These are phyloP conservation scores for Portevinia maculata DNA, from an alignment of 2,888 invertebrate genomes.

Conservation along the genomic window DNA sequence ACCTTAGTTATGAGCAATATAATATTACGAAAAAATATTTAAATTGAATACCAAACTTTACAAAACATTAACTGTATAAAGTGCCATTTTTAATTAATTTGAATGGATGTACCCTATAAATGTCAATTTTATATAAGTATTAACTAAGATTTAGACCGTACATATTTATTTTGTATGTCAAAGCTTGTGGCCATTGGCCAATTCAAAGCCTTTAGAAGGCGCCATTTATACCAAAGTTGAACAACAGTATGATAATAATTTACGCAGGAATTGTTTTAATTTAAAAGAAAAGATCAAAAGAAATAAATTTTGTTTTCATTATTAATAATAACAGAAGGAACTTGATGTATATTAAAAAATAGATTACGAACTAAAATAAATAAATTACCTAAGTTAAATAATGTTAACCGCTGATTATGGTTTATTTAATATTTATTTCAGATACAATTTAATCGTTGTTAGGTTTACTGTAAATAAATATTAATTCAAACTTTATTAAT, in stretches of 20 bases:
- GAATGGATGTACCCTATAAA: slow-evolving; percentile 58
- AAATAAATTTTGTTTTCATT: slow-evolving; percentile 19
- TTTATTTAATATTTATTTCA: slow-evolving; percentile 32
- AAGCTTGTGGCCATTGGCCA: slow-evolving; percentile 45
- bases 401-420: slow-evolving; percentile 1
- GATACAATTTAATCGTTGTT: slow-evolving; percentile 11
- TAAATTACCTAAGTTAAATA: too few species aligned
- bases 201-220: slow-evolving; percentile 45
- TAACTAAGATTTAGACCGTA: slow-evolving; percentile 11
- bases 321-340: too few species aligned
- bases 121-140: slow-evolving; percentile 69
- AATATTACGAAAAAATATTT: slow-evolving; percentile 52
- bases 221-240: slow-evolving; percentile 59
- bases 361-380: too few species aligned
- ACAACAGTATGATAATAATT: slow-evolving; percentile 17
- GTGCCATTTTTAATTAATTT: slow-evolving; percentile 61
- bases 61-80: slow-evolving; percentile 48
- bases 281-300: slow-evolving; percentile 1
- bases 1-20: too few species aligned
- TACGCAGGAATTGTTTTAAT: slow-evolving; percentile 11
- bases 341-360: too few species aligned
- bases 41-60: not conserved
- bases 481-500: not conserved
- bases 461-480: slow-evolving; percentile 24
- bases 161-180: slow-evolving; percentile 58